Base-by-base conservation (phyloP, 2,888 invertebrate genomes). In the Eulithis prunata region DNA sequence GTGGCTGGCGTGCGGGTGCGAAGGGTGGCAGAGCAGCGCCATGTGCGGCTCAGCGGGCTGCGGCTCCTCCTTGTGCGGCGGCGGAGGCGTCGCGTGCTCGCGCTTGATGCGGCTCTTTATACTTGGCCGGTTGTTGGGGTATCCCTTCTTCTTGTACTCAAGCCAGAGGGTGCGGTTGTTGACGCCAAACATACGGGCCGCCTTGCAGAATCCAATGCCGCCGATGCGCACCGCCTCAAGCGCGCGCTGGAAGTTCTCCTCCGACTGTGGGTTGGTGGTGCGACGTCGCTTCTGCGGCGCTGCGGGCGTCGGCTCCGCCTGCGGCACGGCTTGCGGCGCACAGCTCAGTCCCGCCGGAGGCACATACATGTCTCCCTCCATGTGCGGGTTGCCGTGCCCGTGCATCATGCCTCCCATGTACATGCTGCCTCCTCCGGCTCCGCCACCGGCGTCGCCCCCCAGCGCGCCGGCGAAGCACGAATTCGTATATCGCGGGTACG, bases 161-260 rank as follows among this genome's bases (percentile, higher is more conserved):
- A 97, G 90, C 97, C 97, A 97, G 3, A 97, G 90, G 0, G 97
- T 97, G 64, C 97, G 94, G 87, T 97, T 97, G 87, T 97, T 97
- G 13, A 97, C 97, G 41, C 97, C 97, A 85, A 96, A 97, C 89
- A 97, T 94, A 59, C 96, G 93, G 0, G 97, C 97, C 8, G 97
- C 97, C 80, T 97, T 97, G 86, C 97, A 97, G 87, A 97, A 97
- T 2, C 97, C 97, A 74, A 97, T 96, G 47, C 97, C 96, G 28
- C 97, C 97, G 78, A 95, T 96, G 69, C 97, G 94, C 0, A 97
- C 97, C 0, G 97, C 97, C 80, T 97, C 97, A 57, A 97, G 88
- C 0, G 97, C 97, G 45, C 96, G 93, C 72, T 96, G 95, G 86
- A 97, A 97, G 83, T 97, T 97, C 81, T 97, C 97, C 78, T 96